Evolutionary conservation across 1,140 invertebrate genomes (phyloP).

Genomic region (Melanaphis sacchari): DNA sequence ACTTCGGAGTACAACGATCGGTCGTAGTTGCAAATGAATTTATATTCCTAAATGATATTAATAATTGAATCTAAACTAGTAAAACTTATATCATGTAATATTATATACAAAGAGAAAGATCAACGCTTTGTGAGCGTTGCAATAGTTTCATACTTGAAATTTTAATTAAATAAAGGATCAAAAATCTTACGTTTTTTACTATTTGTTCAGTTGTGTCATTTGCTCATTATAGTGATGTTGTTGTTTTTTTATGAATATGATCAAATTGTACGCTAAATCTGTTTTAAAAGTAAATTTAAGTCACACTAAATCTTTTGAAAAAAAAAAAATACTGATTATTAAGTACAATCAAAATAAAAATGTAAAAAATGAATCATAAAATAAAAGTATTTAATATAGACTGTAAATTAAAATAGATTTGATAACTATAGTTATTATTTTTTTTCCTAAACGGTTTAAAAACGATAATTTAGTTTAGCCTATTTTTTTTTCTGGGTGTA

Average conservation of each 20-base stretch:
- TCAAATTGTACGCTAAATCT: background rate
- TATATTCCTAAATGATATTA: background rate
- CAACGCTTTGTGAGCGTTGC: background rate
- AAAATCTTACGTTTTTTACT: background rate
- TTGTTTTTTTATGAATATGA: background rate
- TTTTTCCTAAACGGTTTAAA: background rate
- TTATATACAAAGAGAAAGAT: background rate
- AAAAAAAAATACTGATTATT: background rate
- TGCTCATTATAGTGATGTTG: background rate
- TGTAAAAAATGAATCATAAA: background rate
- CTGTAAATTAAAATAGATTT: background rate
- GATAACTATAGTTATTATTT: background rate
- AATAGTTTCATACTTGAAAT: background rate
- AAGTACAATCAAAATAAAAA: background rate
- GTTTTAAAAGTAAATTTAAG: background rate
- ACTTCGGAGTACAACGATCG: background rate
- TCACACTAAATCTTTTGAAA: background rate
- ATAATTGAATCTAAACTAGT: background rate
- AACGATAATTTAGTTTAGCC: background rate
- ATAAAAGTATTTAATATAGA: background rate
- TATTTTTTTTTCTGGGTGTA: background rate
- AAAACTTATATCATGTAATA: background rate
- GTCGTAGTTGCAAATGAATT: background rate
- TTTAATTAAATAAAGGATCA: background rate
- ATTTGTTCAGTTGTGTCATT: background rate